Evolutionary conservation across 2,113 vertebrate species (phyloP).

Genomic region (Emydura subglobosa): DNA sequence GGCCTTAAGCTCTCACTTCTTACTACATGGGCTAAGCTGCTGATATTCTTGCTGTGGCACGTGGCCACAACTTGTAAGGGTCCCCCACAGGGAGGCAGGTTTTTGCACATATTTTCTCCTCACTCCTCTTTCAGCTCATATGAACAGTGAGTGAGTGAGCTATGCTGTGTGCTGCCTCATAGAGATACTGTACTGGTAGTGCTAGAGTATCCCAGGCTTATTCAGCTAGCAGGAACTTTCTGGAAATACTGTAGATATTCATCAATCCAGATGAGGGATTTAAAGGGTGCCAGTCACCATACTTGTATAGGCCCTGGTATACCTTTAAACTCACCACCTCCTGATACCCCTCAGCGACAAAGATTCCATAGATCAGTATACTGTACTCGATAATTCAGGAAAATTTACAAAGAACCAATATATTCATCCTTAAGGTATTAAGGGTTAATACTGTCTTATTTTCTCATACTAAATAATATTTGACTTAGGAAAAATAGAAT

Average conservation of each 20-base stretch:
- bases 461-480: background rate
- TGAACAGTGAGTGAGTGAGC: background rate
- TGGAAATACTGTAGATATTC: slow-evolving; percentile 1
- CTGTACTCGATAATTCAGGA: background rate
- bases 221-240: background rate
- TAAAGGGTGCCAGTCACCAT: background rate
- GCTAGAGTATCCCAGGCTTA: background rate
- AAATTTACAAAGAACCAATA: slow-evolving; percentile 22
- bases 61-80: background rate
- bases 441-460: background rate
- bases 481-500: background rate
- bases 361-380: background rate
- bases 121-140: background rate
- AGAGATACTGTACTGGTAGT: background rate
- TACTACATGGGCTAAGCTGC: background rate
- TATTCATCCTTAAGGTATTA: background rate
- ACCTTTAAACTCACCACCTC: background rate
- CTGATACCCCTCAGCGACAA: background rate
- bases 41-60: background rate
- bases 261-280: background rate
- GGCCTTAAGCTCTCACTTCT: too few species aligned
- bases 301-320: background rate
- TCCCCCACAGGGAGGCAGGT: background rate
- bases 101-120: background rate
- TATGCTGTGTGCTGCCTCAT: background rate